Base-by-base conservation (phyloP, 2,888 invertebrate genomes). In the Koerneria pararmatus region DNA sequence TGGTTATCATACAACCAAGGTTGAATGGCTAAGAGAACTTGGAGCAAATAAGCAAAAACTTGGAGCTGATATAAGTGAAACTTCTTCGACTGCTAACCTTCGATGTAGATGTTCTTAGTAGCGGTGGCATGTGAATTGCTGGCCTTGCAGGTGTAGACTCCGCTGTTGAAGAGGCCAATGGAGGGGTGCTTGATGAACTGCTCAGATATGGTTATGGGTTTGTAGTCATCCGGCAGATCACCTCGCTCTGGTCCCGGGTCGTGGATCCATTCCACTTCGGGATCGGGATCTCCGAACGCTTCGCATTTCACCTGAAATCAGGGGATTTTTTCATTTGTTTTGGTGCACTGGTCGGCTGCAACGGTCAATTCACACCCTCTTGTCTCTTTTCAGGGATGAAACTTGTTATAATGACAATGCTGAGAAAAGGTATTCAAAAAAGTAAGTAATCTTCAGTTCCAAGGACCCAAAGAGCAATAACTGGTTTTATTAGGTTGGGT, bases 91-190 rank as follows among this genome's bases (percentile, higher is more conserved):
- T n/a, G n/a, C 32, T 54, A 6, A 73, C 74, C 78, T 62, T 82
- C 80, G 62, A 81, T 77, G 69, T 78, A 79, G 65, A 81, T 81
- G 68, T 80, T 79, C 69, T 80, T 81, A 27, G 81, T 80, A 32
- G 81, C 81, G n/a, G 80, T 76, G n/a, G 79, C 79, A 62, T 77
- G 76, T 6, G 76, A 69, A 71, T 84, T 85, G 59, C 80, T 78
- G 49, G 84, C 85, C 29, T 83, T 82, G 76, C 86, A 86, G 8
- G 83, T 80, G 77, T 86, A 86, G 27, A 75, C 71, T 48, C 83
- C 83, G 60, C 79, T 77, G 85, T 63, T 82, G 62, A 76, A 73
- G 24, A 82, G 71, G 34, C 79, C 79, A 51, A 82, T 76, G 31
- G 74, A 70, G 22, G 81, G 80, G 65, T 83, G 82, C 53, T 63